Base-by-base conservation (phyloP, 2,888 invertebrate genomes). In the Cynaeus angustus region DNA sequence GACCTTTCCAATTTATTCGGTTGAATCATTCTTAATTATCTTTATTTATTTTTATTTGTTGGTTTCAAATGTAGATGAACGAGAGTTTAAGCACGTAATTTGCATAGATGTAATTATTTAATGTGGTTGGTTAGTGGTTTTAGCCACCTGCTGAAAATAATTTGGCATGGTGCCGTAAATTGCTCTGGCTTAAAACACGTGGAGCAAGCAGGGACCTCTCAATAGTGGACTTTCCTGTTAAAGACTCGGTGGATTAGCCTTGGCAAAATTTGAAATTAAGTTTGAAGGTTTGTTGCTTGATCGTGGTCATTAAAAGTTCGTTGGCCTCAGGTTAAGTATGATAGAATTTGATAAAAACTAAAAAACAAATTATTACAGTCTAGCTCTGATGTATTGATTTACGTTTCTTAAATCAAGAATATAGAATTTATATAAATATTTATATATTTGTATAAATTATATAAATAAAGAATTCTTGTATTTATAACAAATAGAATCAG, bases 111-210 rank as follows among this genome's bases (percentile, higher is more conserved):
- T 16, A 46, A 46, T 46, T 46, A 16, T 43, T 13, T 13, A 7
- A 9, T 13, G 4, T 21, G 21, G 21, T 21, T 21, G 21, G 21
- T 21, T 43, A 1, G 21, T 21, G 12, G 37, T 8, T 43, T 30
- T 55, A 13, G 41, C 41, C 56, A 59, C 59, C 46, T 59, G 59
- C 59, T 59, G 46, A 30, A 46, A 59, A 45, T 30, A 46, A 30
- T 46, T 33, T 59, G 59, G 59, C 59, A 59, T 13, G 8, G 16
- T 9, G 56, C 26, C 43, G 30, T 12, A 21, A 21, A 21, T 21
- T 21, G 21, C 4, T 1, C 21, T 21, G 33, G 33, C 28, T 16
- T 16, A 37, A 37, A 37, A n/a, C n/a, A 21, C 21, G n/a, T 37
- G n/a, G 3, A 37, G 37, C 37, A 37, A 37, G 37, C 37, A 7